A percentile compares a stretch with the other conserved stretches of the same genome.
phyloP scores from a whole-genome alignment of 2,113 vertebrate genomes.

The Caracal caracal region DNA sequence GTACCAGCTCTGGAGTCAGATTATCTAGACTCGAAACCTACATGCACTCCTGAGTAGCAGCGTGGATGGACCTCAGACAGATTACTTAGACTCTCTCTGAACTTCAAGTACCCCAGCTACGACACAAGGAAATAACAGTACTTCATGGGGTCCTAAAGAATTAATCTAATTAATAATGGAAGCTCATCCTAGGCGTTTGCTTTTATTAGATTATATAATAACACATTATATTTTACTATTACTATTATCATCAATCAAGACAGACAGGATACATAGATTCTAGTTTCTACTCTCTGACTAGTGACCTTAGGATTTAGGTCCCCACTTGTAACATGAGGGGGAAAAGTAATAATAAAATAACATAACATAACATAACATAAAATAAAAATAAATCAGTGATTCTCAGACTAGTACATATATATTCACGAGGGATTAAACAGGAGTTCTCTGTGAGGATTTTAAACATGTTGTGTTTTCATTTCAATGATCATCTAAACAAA shows the following conservation, averaged over 20 bases:
- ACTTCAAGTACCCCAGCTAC: not conserved
- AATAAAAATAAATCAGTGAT: not conserved
- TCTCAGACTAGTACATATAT: not conserved
- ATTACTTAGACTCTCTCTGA: not conserved
- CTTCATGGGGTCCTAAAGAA: not conserved
- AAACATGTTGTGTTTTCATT: slow-evolving; percentile 1
- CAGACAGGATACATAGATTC: not conserved
- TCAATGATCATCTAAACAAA: slow-evolving; percentile 23
- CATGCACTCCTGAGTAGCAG: not conserved
- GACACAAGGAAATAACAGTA: not conserved
- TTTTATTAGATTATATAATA: not conserved
- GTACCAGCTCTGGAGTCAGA: not conserved
- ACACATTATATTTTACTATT: not conserved
- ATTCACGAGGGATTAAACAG: not conserved
- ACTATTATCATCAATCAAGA: slow-evolving; percentile 3
- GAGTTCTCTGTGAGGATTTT: not conserved
- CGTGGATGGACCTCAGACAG: not conserved
- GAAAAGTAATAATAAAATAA: not conserved
- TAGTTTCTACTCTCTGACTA: not conserved
- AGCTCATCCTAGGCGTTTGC: not conserved
- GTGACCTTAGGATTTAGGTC: not conserved
- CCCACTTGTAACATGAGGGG: not conserved
- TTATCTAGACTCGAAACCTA: not conserved
- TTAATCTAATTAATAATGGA: not conserved
- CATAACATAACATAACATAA: not conserved